Conservation (phyloP, 2,888 invertebrate genomes). For the Lepidochrysops patricia region DNA sequence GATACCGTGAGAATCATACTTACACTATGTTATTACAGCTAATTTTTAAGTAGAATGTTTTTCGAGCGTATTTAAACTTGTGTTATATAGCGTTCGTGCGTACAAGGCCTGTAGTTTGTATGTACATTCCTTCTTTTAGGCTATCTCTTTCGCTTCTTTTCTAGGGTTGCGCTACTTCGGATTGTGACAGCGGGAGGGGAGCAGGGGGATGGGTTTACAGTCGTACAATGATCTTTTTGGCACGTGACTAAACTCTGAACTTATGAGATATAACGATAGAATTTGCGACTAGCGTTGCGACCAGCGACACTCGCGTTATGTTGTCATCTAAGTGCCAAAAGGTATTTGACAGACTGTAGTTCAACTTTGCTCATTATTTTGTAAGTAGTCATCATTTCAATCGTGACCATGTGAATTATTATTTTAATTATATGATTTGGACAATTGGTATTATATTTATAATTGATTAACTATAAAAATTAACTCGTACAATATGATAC, state of each 20-base stretch:
- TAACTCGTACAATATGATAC: constrained; percentile 1
- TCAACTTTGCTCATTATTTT: constrained; percentile 1
- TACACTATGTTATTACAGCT: not conserved
- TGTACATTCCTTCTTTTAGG: constrained; percentile 8
- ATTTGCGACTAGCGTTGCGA: too few species aligned
- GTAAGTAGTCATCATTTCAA: not conserved
- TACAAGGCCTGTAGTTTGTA: not conserved
- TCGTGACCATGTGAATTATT: not conserved
- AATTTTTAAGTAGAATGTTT: too few species aligned
- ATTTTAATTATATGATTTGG: not conserved
- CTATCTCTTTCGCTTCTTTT: not conserved
- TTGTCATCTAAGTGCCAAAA: too few species aligned
- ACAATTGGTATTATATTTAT: constrained; percentile 11
- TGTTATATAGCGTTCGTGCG: not conserved
- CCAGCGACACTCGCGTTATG: too few species aligned
- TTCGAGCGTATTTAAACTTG: not conserved
- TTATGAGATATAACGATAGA: too few species aligned
- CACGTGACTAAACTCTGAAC: too few species aligned
- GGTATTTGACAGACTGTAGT: too few species aligned
- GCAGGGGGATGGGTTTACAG: not conserved
- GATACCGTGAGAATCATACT: too few species aligned
- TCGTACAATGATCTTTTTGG: too few species aligned
- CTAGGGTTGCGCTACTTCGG: not conserved
- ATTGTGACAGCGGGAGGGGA: not conserved
- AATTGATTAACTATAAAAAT: not conserved